Base-by-base conservation (phyloP, 37 sponge, comb jelly and placozoan genomes). In the Halisarca cf. caerulea region DNA sequence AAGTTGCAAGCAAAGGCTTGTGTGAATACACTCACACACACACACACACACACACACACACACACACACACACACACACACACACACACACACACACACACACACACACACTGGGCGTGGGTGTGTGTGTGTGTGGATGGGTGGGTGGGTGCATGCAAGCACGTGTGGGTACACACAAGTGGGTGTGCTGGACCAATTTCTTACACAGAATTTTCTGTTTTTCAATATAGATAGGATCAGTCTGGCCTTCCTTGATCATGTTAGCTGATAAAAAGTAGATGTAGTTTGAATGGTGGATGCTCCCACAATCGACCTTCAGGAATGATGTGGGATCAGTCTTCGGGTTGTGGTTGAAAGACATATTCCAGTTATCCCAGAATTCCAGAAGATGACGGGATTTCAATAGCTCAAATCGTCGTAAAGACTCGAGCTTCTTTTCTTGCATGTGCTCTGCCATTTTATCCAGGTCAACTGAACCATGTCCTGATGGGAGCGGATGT, bases 291-390 rank as follows among this genome's bases (percentile, higher is more conserved):
- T 69, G 39, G 20, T 69, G 32, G 32, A 23, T 24, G 21, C 42
- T 0, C 3, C 43, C 66, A 82, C 88, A 90, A 66, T 93, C 86
- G 24, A 38, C 30, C 37, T 66, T 27, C 21, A 93, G 53, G 66
- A 93, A 90, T 24, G 42, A 54, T 9, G 72, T 58, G 2, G 85
- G 59, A 58, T 88, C 86, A 41, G 28, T 58, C 27, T 30, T 21
- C 0, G 90, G 90, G 27, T 90, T 86, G 35, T 91, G 94, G 66
- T 82, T 69, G 11, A 37, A 75, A 72, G 66, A 68, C 14, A 61
- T 72, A 37, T 41, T 1, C 77, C 77, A 74, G 25, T 41, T 41
- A 42, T 74, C 42, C 24, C 41, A 40, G 77, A 74, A 74, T 8
- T 40, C 44, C 77, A 74, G 24, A 32, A 23, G 36, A 74, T 38